These are phyloP conservation scores for Oncopeltus fasciatus DNA, from an alignment of 1,140 invertebrate species.

Conservation along the genomic window DNA sequence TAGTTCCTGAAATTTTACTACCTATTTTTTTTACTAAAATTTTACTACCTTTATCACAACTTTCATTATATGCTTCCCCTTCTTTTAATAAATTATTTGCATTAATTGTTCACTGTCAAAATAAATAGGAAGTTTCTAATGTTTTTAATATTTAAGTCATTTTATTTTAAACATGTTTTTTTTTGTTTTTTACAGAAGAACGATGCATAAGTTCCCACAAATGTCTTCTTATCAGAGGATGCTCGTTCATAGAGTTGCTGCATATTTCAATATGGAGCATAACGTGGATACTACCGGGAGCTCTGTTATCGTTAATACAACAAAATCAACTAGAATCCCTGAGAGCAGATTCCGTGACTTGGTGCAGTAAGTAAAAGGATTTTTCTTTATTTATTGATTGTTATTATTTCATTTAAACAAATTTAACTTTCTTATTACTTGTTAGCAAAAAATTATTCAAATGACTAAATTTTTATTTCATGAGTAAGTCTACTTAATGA, in stretches of 20 bases:
- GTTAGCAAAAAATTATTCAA: no score
- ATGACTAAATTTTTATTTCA: no score
- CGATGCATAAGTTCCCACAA: constrained; percentile 68
- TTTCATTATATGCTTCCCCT: no score
- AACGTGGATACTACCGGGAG: constrained; percentile 78
- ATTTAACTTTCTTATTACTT: no score
- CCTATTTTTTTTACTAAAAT: no score
- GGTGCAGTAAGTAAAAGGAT: constrained; percentile 19
- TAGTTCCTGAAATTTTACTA: no score
- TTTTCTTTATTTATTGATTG: no score
- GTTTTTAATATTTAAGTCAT: neutral
- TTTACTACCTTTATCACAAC: no score
- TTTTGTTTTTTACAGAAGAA: constrained; percentile 39
- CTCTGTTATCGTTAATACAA: constrained; percentile 69
- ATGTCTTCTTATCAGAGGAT: constrained; percentile 91
- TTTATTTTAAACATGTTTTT: neutral
- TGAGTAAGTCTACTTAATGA: no score
- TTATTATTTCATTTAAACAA: no score
- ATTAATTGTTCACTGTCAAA: neutral
- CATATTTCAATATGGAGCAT: constrained; percentile 86
- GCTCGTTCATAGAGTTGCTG: constrained; percentile 83
- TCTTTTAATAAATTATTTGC: no score
- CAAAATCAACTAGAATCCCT: constrained; percentile 59
- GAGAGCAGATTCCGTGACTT: constrained; percentile 29
- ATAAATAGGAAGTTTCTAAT: neutral